Evolutionary conservation across 2,888 invertebrate species (phyloP).

Genomic region (Diogma glabrata): DNA sequence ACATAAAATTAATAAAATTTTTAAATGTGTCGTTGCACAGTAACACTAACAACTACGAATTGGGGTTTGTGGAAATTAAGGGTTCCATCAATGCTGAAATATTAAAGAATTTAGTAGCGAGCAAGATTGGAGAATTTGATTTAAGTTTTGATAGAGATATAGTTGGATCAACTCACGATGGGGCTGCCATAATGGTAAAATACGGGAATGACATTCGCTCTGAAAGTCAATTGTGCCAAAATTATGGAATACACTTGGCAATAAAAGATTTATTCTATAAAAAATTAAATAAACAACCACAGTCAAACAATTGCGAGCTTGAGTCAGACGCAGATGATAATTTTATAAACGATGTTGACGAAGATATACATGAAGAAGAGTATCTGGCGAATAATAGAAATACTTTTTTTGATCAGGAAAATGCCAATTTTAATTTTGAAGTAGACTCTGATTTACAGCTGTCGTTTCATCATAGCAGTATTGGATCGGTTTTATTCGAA

Average conservation of each 20-base stretch:
- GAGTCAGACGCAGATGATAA: neutral
- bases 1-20: neutral
- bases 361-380: neutral
- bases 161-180: neutral
- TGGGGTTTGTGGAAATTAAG: conserved; percentile 6
- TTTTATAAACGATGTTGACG: neutral
- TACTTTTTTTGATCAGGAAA: neutral
- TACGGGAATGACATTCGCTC: neutral
- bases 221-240: neutral
- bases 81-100: neutral
- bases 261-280: neutral
- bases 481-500: neutral
- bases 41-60: neutral
- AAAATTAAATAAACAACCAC: neutral
- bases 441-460: neutral
- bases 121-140: neutral
- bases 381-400: neutral
- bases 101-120: neutral
- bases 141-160: neutral
- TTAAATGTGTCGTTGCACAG: conserved; percentile 1
- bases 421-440: neutral
- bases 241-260: neutral
- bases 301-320: neutral
- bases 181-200: neutral
- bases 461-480: neutral